Evolutionary conservation across 2,113 vertebrate species (phyloP).

Genomic region (Galbula dea): DNA sequence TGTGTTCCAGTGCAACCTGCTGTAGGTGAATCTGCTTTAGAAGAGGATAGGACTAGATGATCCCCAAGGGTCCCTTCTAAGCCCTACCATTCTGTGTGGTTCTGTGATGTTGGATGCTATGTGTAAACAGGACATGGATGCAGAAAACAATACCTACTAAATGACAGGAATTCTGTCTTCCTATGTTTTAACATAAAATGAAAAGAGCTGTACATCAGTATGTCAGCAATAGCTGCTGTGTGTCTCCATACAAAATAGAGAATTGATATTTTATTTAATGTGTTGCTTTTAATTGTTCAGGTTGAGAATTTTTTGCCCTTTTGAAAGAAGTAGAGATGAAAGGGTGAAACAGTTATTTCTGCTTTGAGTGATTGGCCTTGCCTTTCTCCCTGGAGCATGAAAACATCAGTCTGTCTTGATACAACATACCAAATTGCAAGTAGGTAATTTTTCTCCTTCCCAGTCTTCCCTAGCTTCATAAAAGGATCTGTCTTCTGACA

Average conservation of each 20-base stretch:
- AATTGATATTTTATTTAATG: background rate
- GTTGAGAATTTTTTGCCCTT: background rate
- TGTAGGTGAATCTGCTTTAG: background rate
- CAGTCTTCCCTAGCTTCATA: background rate
- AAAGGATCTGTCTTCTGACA: slow-evolving; percentile 14
- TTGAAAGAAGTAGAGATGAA: slow-evolving; percentile 6
- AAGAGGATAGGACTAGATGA: background rate
- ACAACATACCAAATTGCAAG: background rate
- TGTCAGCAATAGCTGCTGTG: background rate
- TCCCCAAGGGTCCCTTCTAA: background rate
- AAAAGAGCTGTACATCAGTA: background rate
- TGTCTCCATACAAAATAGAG: background rate
- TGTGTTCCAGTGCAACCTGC: background rate
- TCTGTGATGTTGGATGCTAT: background rate
- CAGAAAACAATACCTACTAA: background rate
- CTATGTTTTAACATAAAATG: background rate
- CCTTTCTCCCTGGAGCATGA: background rate
- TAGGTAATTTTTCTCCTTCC: background rate
- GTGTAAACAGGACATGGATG: background rate
- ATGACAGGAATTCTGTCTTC: background rate
- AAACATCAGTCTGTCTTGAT: slow-evolving; percentile 16
- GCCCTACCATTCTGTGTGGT: background rate
- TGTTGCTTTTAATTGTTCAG: slow-evolving; percentile 16
- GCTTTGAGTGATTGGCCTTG: background rate
- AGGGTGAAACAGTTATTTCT: background rate